Conservation (phyloP, 1,140 invertebrate genomes). For the Lepidostoma basale region DNA sequence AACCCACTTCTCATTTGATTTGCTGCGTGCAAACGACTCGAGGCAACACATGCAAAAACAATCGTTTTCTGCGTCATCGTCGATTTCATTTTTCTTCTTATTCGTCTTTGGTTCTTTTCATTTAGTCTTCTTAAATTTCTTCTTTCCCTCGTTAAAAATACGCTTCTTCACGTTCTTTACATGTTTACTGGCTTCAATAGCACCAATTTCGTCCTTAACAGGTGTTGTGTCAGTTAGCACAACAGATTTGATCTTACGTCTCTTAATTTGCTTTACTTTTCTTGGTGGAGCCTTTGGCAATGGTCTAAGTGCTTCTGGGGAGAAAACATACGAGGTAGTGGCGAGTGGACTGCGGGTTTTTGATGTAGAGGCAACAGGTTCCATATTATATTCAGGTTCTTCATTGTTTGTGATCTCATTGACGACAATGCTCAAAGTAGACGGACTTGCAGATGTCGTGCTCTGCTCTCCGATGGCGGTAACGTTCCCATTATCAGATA, state of each 20-base stretch:
- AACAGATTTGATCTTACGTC: neutral
- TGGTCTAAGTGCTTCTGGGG: no score
- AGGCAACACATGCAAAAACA: no score
- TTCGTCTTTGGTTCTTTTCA: no score
- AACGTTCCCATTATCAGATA: no score
- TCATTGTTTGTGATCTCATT: neutral
- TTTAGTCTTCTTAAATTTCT: neutral
- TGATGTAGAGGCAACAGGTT: neutral
- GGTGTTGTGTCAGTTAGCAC: neutral
- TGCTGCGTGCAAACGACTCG: neutral
- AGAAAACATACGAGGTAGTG: no score
- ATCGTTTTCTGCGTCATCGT: no score
- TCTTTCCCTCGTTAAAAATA: neutral
- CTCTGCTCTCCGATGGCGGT: no score
- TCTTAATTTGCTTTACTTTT: neutral
- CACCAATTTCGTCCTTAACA: neutral
- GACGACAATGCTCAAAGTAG: neutral
- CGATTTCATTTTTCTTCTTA: neutral
- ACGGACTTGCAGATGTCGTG: no score
- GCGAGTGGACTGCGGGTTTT: neutral
- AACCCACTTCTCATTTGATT: neutral
- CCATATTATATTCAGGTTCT: neutral
- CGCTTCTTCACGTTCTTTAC: neutral
- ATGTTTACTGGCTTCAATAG: neutral
- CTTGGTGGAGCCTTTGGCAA: no score